Conservation (phyloP, 2,797 vertebrate genomes). For the Orientallactaga sibirica region DNA sequence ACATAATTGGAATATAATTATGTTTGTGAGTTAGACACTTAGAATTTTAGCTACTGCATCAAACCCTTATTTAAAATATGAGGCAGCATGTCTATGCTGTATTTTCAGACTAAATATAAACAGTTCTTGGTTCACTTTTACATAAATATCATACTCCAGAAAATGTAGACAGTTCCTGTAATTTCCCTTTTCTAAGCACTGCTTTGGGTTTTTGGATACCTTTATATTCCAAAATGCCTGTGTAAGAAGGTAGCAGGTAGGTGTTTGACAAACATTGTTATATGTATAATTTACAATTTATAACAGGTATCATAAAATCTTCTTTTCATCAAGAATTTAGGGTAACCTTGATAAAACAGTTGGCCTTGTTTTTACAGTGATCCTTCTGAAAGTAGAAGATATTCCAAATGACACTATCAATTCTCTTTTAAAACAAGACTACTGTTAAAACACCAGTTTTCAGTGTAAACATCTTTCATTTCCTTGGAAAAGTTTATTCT, state of each 20-base stretch:
- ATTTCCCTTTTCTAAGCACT: not conserved
- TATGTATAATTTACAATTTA: not conserved
- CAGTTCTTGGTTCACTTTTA: conserved; percentile 11
- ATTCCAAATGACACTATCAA: not conserved
- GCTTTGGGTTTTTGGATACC: not conserved
- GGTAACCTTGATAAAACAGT: not conserved
- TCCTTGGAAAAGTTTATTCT: not conserved
- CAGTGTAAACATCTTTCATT: not conserved
- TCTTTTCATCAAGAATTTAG: conserved; percentile 12
- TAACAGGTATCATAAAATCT: not conserved
- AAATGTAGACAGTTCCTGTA: not conserved
- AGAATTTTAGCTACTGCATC: conserved; percentile 22
- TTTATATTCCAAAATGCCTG: not conserved
- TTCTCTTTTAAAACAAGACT: not conserved
- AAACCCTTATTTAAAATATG: conserved; percentile 41
- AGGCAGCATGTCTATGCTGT: not conserved
- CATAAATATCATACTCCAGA: not conserved
- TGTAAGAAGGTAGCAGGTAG: not conserved
- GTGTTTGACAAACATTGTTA: not conserved
- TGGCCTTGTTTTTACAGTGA: not conserved
- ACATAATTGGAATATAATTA: conserved; percentile 38
- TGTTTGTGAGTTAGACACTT: conserved; percentile 10
- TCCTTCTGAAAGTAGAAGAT: not conserved
- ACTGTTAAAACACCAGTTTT: not conserved
- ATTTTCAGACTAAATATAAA: conserved; percentile 56